These are phyloP conservation scores for Laothoe populi DNA, from an alignment of 2,888 invertebrate genomes.

Conservation along the genomic window DNA sequence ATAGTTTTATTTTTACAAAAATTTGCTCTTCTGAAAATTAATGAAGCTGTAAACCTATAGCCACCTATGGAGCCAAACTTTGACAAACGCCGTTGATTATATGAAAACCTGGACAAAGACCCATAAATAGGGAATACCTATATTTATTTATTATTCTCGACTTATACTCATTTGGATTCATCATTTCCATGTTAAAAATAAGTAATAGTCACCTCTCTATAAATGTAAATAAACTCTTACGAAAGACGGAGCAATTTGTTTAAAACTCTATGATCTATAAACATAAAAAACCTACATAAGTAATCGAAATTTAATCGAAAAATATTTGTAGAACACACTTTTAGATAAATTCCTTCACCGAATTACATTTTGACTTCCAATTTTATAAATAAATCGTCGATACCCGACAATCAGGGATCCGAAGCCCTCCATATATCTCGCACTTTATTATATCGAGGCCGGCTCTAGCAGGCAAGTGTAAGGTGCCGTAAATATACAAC, in stretches of 20 bases:
- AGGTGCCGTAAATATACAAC: slow-evolving; percentile 77
- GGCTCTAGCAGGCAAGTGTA: slow-evolving; percentile 62
- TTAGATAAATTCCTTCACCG: slow-evolving; percentile 44
- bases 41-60: too few relatives aligned
- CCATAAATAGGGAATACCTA: too few relatives aligned
- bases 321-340: slow-evolving; percentile 31
- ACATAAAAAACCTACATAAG: slow-evolving; percentile 35
- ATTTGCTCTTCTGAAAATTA: too few relatives aligned
- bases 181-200: neutral
- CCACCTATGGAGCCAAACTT: too few relatives aligned
- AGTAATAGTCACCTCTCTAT: neutral
- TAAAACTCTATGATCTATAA: slow-evolving; percentile 26
- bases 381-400: slow-evolving; percentile 49
- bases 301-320: slow-evolving; percentile 38
- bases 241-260: neutral
- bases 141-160: too few relatives aligned
- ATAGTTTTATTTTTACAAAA: too few relatives aligned
- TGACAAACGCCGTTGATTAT: too few relatives aligned
- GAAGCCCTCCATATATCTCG: slow-evolving; percentile 63
- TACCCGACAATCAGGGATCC: slow-evolving; percentile 47
- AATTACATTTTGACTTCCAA: slow-evolving; percentile 50
- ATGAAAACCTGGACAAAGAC: too few relatives aligned
- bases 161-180: neutral
- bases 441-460: slow-evolving; percentile 66
- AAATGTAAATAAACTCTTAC: neutral